A percentile compares a stretch with the other conserved stretches of the same genome.
Conservation (phyloP, 2,888 invertebrate genomes). For the Drosophila mimetica region DNA sequence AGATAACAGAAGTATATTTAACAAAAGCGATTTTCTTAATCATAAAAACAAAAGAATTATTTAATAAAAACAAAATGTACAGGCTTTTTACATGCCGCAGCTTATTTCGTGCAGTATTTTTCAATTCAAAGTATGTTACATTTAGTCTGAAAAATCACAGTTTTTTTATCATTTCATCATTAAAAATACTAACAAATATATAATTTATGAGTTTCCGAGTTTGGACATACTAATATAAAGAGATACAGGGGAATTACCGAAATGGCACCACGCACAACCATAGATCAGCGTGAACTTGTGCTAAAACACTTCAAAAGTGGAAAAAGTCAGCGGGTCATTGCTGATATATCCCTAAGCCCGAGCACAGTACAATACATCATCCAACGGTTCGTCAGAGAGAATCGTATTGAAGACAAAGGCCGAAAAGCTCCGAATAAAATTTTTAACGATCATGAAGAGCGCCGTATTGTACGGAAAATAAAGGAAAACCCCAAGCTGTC, state of each 20-base stretch:
- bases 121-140: too few species aligned
- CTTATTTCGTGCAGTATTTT: too few species aligned
- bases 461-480: conserved; percentile 14
- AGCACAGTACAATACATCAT: not conserved
- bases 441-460: conserved; percentile 5
- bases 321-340: not conserved
- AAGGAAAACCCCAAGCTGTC: conserved; percentile 6
- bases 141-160: not conserved
- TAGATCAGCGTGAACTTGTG: conserved; percentile 13
- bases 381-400: not conserved
- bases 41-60: too few species aligned
- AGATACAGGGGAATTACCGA: not conserved
- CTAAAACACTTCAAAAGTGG: conserved; percentile 5
- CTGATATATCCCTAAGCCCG: not conserved
- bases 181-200: not conserved
- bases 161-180: not conserved
- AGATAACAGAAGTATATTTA: too few species aligned
- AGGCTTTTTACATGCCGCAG: too few species aligned
- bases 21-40: too few species aligned
- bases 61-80: too few species aligned
- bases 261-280: not conserved
- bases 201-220: not conserved
- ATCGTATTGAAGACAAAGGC: not conserved
- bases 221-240: not conserved
- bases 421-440: conserved; percentile 13